phyloP scores from a whole-genome alignment of 2,113 vertebrate genomes.

The Sterrhoptilus dennistouni region DNA sequence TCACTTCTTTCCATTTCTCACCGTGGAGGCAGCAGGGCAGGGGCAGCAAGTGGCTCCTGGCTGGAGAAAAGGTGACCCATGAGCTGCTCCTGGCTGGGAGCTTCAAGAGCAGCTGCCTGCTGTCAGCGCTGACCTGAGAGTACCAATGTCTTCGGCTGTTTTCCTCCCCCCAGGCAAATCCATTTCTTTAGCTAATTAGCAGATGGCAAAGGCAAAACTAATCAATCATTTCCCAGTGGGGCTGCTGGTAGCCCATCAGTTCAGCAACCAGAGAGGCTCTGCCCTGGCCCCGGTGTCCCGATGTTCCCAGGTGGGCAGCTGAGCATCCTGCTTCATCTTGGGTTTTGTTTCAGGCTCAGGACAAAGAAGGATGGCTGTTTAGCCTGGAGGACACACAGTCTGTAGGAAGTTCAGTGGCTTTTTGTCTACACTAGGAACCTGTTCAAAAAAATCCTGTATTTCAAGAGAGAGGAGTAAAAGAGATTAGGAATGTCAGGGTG shows the following conservation, averaged over 20 bases:
- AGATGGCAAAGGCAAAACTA: not conserved
- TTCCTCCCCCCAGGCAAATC: not conserved
- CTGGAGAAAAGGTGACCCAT: not conserved
- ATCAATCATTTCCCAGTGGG: not conserved
- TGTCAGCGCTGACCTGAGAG: not conserved
- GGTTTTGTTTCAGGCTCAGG: not conserved
- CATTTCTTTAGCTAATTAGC: conserved; percentile 15
- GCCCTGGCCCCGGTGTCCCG: not conserved
- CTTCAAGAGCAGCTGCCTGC: not conserved
- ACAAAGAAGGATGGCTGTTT: not conserved
- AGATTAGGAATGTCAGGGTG: not conserved
- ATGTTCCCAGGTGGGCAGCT: fast-evolving
- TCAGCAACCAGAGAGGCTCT: not conserved
- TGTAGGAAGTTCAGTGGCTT: not conserved
- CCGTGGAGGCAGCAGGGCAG: not conserved
- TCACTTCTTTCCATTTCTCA: not conserved
- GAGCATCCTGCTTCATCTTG: not conserved
- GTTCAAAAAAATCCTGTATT: not conserved
- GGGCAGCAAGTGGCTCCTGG: not conserved
- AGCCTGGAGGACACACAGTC: not conserved
- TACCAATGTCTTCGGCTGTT: not conserved
- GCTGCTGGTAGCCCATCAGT: not conserved
- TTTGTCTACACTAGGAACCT: not conserved
- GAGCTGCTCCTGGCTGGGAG: not conserved
- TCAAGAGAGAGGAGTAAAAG: not conserved